Evolutionary conservation across 2,797 vertebrate genomes (phyloP).

Genomic region (Sebastes nivosus): DNA sequence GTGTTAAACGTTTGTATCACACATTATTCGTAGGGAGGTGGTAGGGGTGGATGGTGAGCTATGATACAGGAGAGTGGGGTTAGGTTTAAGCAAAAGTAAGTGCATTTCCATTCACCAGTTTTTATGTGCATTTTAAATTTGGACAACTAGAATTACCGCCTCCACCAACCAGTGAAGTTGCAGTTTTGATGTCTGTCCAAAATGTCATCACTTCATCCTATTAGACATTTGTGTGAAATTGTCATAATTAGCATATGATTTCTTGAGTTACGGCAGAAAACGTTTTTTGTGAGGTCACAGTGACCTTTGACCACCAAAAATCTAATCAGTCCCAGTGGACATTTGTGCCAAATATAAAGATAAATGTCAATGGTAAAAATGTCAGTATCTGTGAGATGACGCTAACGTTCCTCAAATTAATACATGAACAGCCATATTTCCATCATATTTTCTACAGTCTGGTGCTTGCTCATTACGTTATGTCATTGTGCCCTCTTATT

Average conservation of each 20-base stretch:
- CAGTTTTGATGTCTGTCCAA: too few relatives aligned
- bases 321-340: too few relatives aligned
- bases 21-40: rapidly evolving
- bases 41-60: not conserved
- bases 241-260: too few relatives aligned
- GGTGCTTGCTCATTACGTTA: not conserved
- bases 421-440: not conserved
- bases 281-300: too few relatives aligned
- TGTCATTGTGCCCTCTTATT: not conserved
- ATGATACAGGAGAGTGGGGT: not conserved
- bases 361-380: not conserved
- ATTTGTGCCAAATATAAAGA: not conserved
- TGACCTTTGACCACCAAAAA: too few relatives aligned
- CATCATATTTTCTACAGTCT: not conserved
- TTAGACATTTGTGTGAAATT: too few relatives aligned
- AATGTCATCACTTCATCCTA: too few relatives aligned
- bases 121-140: not conserved
- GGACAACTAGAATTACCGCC: not conserved
- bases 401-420: not conserved
- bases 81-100: not conserved
- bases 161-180: too few relatives aligned
- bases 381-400: not conserved
- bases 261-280: too few relatives aligned
- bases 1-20: not conserved
- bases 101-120: not conserved